A percentile compares a stretch with the other conserved stretches of the same genome.
These are phyloP conservation scores for Gracilinanus agilis DNA, from an alignment of 2,113 vertebrate species.

Conservation along the genomic window DNA sequence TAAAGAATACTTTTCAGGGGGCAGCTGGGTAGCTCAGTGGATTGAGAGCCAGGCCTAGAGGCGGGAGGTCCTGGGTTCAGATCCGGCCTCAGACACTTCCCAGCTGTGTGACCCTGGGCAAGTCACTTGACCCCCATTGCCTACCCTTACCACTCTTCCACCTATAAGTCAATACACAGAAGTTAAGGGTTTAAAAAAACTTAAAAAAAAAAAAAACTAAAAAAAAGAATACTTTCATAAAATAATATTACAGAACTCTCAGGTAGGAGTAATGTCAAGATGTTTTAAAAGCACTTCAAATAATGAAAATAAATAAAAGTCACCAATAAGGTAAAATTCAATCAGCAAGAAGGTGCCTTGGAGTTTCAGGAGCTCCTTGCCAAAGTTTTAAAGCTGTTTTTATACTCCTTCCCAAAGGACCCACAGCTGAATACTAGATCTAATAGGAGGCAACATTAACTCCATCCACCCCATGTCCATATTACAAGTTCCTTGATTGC, in stretches of 20 bases:
- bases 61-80: too few relatives aligned
- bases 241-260: background rate
- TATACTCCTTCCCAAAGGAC: background rate
- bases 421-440: background rate
- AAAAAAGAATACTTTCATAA: background rate
- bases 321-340: background rate
- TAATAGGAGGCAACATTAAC: background rate
- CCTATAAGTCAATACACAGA: too few relatives aligned
- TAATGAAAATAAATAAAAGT: background rate
- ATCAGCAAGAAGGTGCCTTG: background rate
- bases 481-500: background rate
- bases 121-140: too few relatives aligned
- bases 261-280: background rate
- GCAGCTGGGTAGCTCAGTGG: too few relatives aligned
- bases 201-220: too few relatives aligned
- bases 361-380: background rate
- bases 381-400: background rate
- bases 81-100: too few relatives aligned
- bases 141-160: too few relatives aligned
- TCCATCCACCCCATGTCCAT: background rate
- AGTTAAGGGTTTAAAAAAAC: too few relatives aligned
- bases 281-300: background rate
- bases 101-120: too few relatives aligned
- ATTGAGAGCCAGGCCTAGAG: too few relatives aligned
- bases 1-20: too few relatives aligned